Percentiles rank a stretch among this genome's conserved stretches.
Evolutionary conservation across 2,113 vertebrate species (phyloP).

Genomic region (Rhinogobius similis): DNA sequence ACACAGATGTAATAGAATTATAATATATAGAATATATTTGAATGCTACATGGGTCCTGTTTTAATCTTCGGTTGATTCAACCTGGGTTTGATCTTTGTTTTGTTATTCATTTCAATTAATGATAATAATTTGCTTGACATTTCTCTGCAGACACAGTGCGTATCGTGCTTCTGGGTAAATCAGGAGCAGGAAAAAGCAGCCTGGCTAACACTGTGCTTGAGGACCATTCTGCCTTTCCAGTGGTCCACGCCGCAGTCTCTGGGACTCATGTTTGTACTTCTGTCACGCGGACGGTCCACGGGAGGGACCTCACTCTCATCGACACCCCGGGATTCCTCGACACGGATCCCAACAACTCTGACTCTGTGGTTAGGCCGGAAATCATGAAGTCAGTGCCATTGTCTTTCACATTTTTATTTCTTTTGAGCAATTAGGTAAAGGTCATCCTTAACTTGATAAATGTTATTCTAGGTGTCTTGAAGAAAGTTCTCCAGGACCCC

Average conservation of each 20-base stretch:
- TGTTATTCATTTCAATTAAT: too few relatives aligned
- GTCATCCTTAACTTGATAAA: background rate
- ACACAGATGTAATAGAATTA: too few relatives aligned
- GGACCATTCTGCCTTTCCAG: background rate
- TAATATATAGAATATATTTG: too few relatives aligned
- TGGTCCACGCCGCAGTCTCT: background rate
- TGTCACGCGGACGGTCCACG: background rate
- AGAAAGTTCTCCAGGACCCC: background rate
- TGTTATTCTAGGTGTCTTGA: background rate
- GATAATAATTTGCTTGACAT: background rate
- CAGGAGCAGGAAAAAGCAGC: conserved; percentile 7
- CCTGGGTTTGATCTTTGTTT: too few relatives aligned
- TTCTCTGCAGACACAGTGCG: background rate
- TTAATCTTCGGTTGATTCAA: too few relatives aligned
- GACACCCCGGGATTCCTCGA: conserved; percentile 1
- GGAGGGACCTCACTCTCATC: background rate
- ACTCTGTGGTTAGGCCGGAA: background rate
- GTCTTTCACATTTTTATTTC: too few relatives aligned
- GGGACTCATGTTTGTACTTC: background rate
- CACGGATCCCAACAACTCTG: background rate
- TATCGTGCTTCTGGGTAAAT: background rate
- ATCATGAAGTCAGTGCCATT: background rate
- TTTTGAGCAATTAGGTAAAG: too few relatives aligned
- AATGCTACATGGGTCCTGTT: too few relatives aligned
- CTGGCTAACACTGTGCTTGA: background rate